These are phyloP conservation scores for Lasiurus cinereus DNA, from an alignment of 2,113 vertebrate species.

Conservation along the genomic window DNA sequence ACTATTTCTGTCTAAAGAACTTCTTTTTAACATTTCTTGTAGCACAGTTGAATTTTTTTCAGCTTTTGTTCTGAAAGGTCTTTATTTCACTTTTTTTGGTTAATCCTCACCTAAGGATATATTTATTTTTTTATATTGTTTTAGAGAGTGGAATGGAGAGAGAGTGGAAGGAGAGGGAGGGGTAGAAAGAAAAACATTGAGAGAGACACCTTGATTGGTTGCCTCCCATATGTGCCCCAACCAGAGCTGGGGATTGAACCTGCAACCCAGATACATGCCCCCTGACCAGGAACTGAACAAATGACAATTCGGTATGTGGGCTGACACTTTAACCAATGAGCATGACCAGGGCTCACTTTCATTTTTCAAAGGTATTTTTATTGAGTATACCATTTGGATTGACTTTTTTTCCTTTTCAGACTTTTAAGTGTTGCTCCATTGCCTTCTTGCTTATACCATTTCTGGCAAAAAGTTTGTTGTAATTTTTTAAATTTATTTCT, in stretches of 20 bases:
- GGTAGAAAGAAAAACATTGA: not conserved
- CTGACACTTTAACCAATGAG: not conserved
- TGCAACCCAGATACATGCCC: too few species aligned
- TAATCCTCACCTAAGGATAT: too few species aligned
- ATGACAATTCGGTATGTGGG: not conserved
- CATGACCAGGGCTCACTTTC: not conserved
- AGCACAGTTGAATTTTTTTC: not conserved
- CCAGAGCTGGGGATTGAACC: too few species aligned
- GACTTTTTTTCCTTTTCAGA: not conserved
- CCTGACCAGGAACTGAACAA: too few species aligned
- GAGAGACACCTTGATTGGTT: not conserved
- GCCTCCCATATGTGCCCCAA: not conserved
- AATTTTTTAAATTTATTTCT: not conserved
- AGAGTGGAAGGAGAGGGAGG: not conserved
- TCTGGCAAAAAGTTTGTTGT: not conserved
- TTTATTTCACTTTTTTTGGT: not conserved
- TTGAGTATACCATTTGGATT: not conserved
- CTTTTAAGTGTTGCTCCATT: not conserved
- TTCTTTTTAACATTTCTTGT: not conserved
- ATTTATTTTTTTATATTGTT: too few species aligned
- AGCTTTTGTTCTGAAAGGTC: not conserved
- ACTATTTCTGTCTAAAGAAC: not conserved
- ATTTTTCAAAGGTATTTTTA: slow-evolving; percentile 11
- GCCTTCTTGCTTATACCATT: not conserved
- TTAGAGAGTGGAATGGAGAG: too few species aligned